Base-by-base conservation (phyloP, 2,113 vertebrate species). In the Hippotragus niger region DNA sequence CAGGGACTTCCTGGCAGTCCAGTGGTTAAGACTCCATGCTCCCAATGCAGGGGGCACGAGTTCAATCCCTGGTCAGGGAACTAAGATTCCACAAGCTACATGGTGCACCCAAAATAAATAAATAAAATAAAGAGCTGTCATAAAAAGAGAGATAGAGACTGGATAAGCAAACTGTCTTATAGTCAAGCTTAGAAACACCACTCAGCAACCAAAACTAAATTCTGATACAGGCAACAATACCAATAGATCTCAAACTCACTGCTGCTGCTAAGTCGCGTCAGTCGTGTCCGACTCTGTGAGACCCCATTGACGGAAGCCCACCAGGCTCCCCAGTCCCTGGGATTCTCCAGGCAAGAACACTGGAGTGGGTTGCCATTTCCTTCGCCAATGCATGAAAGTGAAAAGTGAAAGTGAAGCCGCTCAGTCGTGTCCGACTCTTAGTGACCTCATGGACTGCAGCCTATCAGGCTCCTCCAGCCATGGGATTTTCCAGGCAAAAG, bases 201-300 rank as follows among this genome's bases (percentile, higher is more conserved):
- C 67, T 45, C 71, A 87, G 80, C 50, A 47, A 53, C 8, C 13
- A 53, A 36, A 33, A 40, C 62, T 31, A 53, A 95, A n/a, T 36
- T 12, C 62, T 40, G 23, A 16, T 3, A 2, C 17, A 23, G 0
- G 4, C 14, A 6, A 8, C 23, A 14, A 7, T 2, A 78, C 40
- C 0, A 5, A 21, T 0, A 10, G 17, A 23, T 17, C 87, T 84
- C 78, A 93, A 74, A 55, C 45, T 31, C 53, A 4, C 13, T 58
- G 57, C 25, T 58, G 57, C 58, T 60, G 23, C 58, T 60, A 29
- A 60, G 13, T 62, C 13, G 0, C 6, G 2, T 62, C 60, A 62
- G 60, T 62, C 13, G 0, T 15, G 58, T 31, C 58, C 0, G 2
- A 60, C 58, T 60, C 58, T 60, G 12, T 31, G 29, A 1, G 0